A percentile compares a stretch with the other conserved stretches of the same genome.
Evolutionary conservation across 2,113 vertebrate species (phyloP).

Genomic region (Passer montanus): DNA sequence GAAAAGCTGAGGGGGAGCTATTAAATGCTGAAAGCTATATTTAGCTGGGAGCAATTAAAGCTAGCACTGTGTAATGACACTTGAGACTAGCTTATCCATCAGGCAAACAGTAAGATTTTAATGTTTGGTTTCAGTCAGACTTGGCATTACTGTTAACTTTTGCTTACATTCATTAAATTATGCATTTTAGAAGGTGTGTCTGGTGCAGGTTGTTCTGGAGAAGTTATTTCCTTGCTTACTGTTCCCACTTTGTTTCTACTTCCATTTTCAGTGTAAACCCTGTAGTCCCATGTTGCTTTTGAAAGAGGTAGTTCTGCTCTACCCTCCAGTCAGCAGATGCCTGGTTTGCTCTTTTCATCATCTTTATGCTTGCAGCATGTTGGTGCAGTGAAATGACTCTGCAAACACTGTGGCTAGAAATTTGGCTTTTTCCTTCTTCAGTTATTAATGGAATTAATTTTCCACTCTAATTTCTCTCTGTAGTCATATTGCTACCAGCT

Average conservation of each 20-base stretch:
- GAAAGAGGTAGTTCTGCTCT: neutral
- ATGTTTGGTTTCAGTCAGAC: neutral
- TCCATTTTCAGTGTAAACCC: neutral
- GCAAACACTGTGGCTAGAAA: neutral
- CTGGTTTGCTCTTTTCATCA: neutral
- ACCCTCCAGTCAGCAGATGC: neutral
- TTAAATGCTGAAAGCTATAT: slow-evolving; percentile 16
- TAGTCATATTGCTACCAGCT: neutral
- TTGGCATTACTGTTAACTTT: neutral
- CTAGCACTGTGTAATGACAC: neutral
- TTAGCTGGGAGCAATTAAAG: slow-evolving; percentile 28
- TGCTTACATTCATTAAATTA: neutral
- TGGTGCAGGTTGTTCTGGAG: neutral
- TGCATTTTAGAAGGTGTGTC: neutral
- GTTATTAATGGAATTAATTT: neutral
- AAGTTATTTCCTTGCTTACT: neutral
- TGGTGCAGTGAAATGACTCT: neutral
- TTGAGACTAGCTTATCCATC: neutral
- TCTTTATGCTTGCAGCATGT: neutral
- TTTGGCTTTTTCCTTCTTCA: neutral
- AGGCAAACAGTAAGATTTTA: neutral
- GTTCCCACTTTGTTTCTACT: neutral
- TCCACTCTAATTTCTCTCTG: neutral
- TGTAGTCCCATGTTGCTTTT: neutral
- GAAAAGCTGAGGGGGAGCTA: neutral